phyloP scores from a whole-genome alignment of 2,888 invertebrate species.

The Pemphredon lugubris region DNA sequence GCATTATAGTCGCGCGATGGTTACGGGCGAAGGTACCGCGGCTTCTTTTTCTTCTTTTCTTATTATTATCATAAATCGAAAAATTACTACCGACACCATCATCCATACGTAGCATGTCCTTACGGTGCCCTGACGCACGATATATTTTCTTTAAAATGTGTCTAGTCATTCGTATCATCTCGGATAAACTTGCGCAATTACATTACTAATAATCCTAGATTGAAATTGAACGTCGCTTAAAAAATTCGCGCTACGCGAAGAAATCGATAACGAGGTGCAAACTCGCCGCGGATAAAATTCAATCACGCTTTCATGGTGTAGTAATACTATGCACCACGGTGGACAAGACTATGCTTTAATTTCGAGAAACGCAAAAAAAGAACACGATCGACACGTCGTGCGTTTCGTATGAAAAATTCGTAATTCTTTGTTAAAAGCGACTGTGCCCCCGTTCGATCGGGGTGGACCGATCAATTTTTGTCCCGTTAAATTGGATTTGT shows the following conservation, averaged over 20 bases:
- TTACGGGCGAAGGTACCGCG: constrained; percentile 54
- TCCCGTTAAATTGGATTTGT: background rate
- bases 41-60: constrained; percentile 24
- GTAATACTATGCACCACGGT: constrained; percentile 37
- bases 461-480: constrained; percentile 4
- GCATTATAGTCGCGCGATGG: constrained; percentile 55
- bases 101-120: constrained; percentile 25
- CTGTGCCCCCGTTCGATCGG: constrained; percentile 23
- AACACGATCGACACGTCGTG: constrained; percentile 15
- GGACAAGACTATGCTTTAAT: constrained; percentile 33
- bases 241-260: constrained; percentile 35
- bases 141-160: constrained; percentile 20
- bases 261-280: constrained; percentile 32
- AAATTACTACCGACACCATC: constrained; percentile 42
- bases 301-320: constrained; percentile 33
- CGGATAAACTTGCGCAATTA: constrained; percentile 32
- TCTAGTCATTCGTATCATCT: constrained; percentile 10
- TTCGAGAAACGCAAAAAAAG: constrained; percentile 22
- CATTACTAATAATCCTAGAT: constrained; percentile 16
- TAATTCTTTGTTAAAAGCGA: constrained; percentile 25
- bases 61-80: constrained; percentile 16
- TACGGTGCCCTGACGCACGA: constrained; percentile 40
- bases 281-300: constrained; percentile 49
- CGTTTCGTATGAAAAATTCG: constrained; percentile 1
- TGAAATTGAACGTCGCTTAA: constrained; percentile 39